Conservation (phyloP, 2,888 invertebrate species). For the Tiphia femorata region DNA sequence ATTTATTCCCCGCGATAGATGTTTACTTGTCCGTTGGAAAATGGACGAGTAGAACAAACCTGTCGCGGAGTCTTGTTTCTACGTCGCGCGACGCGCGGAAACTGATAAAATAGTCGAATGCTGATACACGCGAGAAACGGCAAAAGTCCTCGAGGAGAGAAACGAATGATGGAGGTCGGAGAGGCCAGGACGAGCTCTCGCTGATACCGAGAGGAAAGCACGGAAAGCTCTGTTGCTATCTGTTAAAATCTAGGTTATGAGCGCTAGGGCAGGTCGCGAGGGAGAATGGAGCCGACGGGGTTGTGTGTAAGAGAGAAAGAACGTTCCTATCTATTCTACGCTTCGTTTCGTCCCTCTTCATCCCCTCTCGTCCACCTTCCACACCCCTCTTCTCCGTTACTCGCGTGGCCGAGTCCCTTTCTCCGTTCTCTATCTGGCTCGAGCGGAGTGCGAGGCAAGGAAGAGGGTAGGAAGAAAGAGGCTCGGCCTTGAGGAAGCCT, state of each 20-base stretch:
- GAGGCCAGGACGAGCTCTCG: no score
- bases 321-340: background rate
- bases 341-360: background rate
- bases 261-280: conserved; percentile 59
- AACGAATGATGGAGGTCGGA: no score
- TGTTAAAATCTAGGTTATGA: conserved; percentile 62
- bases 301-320: conserved; percentile 18
- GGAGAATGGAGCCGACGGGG: conserved; percentile 60
- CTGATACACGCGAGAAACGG: no score
- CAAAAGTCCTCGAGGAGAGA: no score
- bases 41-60: no score
- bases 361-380: background rate
- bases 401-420: background rate
- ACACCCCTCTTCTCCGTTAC: background rate
- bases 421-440: background rate
- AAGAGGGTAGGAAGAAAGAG: conserved; percentile 1
- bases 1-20: no score
- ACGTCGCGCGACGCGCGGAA: no score
- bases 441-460: background rate
- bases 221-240: conserved; percentile 42
- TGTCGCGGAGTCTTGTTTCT: no score
- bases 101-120: no score
- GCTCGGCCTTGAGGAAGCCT: conserved; percentile 1
- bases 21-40: no score
- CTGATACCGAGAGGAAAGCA: no score